Evolutionary conservation across 37 sponge, comb jelly and placozoan species (phyloP).

Genomic region (Agelas oroides): DNA sequence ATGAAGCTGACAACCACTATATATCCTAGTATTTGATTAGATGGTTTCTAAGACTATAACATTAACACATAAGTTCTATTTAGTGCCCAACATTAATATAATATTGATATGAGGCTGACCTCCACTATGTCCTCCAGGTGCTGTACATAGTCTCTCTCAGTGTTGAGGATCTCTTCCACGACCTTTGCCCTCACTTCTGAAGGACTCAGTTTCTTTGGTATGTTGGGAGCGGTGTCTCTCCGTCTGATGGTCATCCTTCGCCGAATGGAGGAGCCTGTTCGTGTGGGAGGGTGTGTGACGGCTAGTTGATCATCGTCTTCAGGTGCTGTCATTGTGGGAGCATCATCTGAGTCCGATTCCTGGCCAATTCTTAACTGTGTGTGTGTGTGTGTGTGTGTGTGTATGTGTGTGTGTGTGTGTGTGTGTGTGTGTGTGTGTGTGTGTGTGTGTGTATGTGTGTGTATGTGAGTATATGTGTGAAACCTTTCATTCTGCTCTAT

Average conservation of each 20-base stretch:
- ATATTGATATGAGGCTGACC: slow-evolving; percentile 29
- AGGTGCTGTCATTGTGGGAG: no score
- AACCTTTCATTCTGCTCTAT: no score
- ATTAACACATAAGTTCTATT: no score
- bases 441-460: not conserved
- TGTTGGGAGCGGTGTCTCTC: not conserved
- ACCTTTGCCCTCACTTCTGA: slow-evolving; percentile 81
- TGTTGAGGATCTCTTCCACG: slow-evolving; percentile 91
- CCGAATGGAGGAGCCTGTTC: not conserved
- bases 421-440: not conserved
- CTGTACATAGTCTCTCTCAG: slow-evolving; percentile 86
- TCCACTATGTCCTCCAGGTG: slow-evolving; percentile 87
- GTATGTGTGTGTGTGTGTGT: not conserved
- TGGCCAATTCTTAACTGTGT: slow-evolving; percentile 49
- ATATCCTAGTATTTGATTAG: no score
- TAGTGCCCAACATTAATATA: no score
- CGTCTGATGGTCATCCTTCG: slow-evolving; percentile 46
- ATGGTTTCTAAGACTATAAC: no score
- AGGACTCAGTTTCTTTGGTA: slow-evolving; percentile 71
- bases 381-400: not conserved
- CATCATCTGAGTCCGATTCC: slow-evolving; percentile 22
- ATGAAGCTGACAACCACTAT: no score
- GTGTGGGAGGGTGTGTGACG: no score
- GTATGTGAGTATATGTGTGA: not conserved
- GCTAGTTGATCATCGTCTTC: no score